Base-by-base conservation (phyloP, 2,797 vertebrate species). In the Leucoraja ocellata region DNA sequence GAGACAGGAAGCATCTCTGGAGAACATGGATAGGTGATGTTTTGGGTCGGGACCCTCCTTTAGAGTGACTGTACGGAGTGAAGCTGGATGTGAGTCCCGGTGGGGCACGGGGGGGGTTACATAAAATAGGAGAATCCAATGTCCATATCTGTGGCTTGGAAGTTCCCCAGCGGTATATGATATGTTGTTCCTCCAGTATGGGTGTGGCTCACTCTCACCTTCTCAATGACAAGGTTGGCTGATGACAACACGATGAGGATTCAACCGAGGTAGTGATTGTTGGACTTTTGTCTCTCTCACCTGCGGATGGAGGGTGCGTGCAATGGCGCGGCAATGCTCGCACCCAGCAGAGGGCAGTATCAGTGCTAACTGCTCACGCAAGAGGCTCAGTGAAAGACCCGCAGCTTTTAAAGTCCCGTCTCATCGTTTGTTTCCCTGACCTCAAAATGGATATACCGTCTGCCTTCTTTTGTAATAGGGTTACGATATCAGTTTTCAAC, bases 321-420 rank as follows among this genome's bases (percentile, higher is more conserved):
- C 6, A 2, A 32, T 21, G 1, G 32, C 14, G n/a, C 0, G 90
- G 71, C 36, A 28, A 25, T 92, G 4, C 36, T 54, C 18, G 23
- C 71, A 46, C 46, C 68, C 90, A 46, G 68, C 23, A 76, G 90
- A 92, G 90, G 90, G 90, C 90, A 92, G 90, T 54, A 25, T 39
- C 65, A 73, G 4, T 3, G 36, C 68, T 46, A 2, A 8, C 54
- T 61, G 8, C 39, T 8, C 0, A 3, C 18, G 77, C 32, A 79
- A 79, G 32, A 3, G 14, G 54, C 23, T 58, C 23, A 36, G 14
- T 88, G 18, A 32, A 21, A 68, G 65, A n/a, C 13, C 9, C n/a
- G 16, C 8, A 3, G n/a, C 1, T 65, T 1, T 10, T 32, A 88
- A 16, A 32, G 63, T 36, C 32, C n/a, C 1, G 25, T 7, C 71